Evolutionary conservation across 2,113 vertebrate species (phyloP).

Genomic region (Abramis brama): DNA sequence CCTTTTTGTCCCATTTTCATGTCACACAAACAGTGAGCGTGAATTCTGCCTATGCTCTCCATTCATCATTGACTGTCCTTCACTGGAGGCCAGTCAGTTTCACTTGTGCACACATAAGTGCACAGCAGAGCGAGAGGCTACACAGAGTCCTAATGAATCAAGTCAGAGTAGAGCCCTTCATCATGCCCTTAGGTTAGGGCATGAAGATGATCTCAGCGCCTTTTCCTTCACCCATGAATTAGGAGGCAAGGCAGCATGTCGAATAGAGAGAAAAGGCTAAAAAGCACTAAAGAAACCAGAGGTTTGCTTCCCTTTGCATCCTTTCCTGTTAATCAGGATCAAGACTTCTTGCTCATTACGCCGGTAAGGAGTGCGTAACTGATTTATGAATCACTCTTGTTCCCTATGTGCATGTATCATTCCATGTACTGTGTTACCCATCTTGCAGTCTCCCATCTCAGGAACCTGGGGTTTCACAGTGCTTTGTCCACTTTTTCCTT

Average conservation of each 20-base stretch:
- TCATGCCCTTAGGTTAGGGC: conserved; percentile 31
- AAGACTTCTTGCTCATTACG: conserved; percentile 14
- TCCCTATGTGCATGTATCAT: not conserved
- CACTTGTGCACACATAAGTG: conserved; percentile 39
- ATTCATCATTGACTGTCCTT: conserved; percentile 40
- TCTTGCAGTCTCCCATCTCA: not conserved
- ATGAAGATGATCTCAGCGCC: conserved; percentile 30
- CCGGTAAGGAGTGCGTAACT: conserved; percentile 8
- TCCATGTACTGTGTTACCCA: not conserved
- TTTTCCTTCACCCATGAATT: conserved; percentile 17
- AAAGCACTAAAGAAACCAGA: not conserved
- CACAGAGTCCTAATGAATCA: conserved; percentile 41
- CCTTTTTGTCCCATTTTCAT: conserved; percentile 10
- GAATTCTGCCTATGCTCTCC: not conserved
- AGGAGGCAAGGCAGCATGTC: not conserved
- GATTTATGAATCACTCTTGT: conserved; percentile 30
- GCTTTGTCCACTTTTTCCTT: conserved; percentile 21
- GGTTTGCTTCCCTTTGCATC: not conserved
- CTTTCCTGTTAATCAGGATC: conserved; percentile 28
- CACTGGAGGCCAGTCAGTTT: conserved; percentile 43
- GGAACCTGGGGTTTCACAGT: not conserved
- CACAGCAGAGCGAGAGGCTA: conserved; percentile 43
- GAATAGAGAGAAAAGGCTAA: not conserved
- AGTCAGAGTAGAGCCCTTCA: conserved; percentile 31
- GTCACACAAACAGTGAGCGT: not conserved